Percentiles rank a stretch among this genome's conserved stretches.
Evolutionary conservation across 2,888 invertebrate genomes (phyloP).

Genomic region (Leptinotarsa juncta): DNA sequence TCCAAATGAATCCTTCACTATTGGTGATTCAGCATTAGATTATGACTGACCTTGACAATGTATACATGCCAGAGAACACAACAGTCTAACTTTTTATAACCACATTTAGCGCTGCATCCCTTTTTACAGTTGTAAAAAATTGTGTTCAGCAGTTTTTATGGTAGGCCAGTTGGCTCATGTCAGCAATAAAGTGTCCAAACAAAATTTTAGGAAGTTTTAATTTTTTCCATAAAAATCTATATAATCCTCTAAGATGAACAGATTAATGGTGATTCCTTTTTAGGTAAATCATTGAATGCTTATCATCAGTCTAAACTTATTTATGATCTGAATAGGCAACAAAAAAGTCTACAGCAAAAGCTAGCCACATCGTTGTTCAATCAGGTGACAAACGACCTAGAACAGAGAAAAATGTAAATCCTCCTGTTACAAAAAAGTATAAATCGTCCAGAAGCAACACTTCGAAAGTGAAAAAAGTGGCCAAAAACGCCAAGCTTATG

Average conservation of each 20-base stretch:
- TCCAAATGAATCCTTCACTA: too few species aligned
- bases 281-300: too few species aligned
- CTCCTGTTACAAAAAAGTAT: conserved; percentile 27
- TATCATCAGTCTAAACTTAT: too few species aligned
- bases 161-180: neutral
- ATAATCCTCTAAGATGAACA: neutral
- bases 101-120: too few species aligned
- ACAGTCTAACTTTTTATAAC: too few species aligned
- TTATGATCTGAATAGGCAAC: too few species aligned
- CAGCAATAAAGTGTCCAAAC: neutral
- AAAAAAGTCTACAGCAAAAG: too few species aligned
- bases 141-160: too few species aligned
- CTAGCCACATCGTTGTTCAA: neutral
- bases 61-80: too few species aligned
- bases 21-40: too few species aligned
- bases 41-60: too few species aligned
- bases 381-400: conserved; percentile 18
- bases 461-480: conserved; percentile 34
- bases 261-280: neutral
- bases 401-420: conserved; percentile 32
- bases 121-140: too few species aligned
- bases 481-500: conserved; percentile 21
- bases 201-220: conserved; percentile 10
- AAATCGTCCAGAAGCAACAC: conserved; percentile 28
- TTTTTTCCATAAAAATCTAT: neutral